Conservation (phyloP, 2,113 vertebrate genomes). For the Microcebus ravelobensis region DNA sequence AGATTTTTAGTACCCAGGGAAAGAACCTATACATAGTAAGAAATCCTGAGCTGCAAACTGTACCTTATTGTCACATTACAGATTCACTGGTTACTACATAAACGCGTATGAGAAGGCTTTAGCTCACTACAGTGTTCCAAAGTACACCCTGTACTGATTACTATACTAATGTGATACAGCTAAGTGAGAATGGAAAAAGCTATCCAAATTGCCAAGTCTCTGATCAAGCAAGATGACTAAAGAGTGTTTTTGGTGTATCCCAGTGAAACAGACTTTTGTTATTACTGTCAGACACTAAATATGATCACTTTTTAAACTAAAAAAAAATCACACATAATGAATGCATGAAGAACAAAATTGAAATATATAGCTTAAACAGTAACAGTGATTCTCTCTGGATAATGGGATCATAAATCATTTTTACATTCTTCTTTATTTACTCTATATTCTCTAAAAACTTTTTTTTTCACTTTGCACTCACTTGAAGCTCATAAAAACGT, state of each 20-base stretch:
- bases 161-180: slow-evolving; percentile 32
- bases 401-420: neutral
- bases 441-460: slow-evolving; percentile 24
- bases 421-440: slow-evolving; percentile 10
- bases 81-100: slow-evolving; percentile 32
- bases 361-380: neutral
- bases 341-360: neutral
- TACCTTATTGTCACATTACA: slow-evolving; percentile 17
- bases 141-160: slow-evolving; percentile 39
- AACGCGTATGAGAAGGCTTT: slow-evolving; percentile 16
- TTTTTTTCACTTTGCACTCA: neutral
- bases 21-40: neutral
- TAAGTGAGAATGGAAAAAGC: slow-evolving; percentile 62
- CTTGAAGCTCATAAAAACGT: neutral
- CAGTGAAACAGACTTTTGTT: neutral
- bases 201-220: slow-evolving; percentile 52
- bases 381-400: neutral
- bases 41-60: slow-evolving; percentile 24
- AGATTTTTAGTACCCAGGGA: neutral
- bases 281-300: neutral
- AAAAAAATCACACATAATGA: slow-evolving; percentile 18
- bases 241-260: neutral
- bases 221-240: slow-evolving; percentile 42
- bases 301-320: slow-evolving; percentile 19
- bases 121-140: neutral